Evolutionary conservation across 2,113 vertebrate genomes (phyloP).

Genomic region (Girardinichthys multiradiatus): DNA sequence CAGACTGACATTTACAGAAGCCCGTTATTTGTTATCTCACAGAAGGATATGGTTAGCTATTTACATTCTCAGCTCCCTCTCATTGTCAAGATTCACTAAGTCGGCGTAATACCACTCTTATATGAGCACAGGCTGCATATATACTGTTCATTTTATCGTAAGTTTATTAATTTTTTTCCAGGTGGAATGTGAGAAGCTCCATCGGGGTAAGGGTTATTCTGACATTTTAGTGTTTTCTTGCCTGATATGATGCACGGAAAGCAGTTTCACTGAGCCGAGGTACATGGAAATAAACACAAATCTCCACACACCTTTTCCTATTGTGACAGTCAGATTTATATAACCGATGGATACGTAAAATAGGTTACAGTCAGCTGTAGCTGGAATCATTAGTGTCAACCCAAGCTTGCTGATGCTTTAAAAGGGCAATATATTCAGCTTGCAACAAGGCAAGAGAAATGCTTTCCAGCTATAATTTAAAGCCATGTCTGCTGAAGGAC

Average conservation of each 20-base stretch:
- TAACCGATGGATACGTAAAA: conserved; percentile 14
- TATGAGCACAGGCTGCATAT: neutral
- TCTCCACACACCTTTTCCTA: conserved; percentile 16
- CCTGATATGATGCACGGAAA: conserved; percentile 28
- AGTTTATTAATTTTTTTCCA: conserved; percentile 29
- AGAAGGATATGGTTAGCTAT: conserved; percentile 41
- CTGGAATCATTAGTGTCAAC: conserved; percentile 38
- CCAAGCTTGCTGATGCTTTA: conserved; percentile 14
- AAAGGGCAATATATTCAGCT: conserved; percentile 40
- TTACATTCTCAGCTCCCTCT: conserved; percentile 2
- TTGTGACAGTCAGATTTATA: conserved; percentile 31
- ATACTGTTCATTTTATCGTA: conserved; percentile 27
- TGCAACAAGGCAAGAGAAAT: conserved; percentile 23
- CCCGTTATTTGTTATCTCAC: conserved; percentile 43
- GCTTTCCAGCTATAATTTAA: conserved; percentile 31
- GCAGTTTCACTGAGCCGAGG: conserved; percentile 24
- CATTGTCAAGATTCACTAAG: neutral
- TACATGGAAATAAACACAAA: conserved; percentile 5
- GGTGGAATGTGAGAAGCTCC: conserved; percentile 19
- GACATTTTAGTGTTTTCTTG: conserved; percentile 13
- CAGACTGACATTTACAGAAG: conserved; percentile 58
- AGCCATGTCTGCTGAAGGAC: conserved; percentile 34
- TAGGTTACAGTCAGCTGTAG: conserved; percentile 33
- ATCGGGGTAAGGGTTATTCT: conserved; percentile 4
- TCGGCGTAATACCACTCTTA: neutral